Evolutionary conservation across 1,140 invertebrate genomes (phyloP).

Genomic region (Caenorhabditis inopinata): DNA sequence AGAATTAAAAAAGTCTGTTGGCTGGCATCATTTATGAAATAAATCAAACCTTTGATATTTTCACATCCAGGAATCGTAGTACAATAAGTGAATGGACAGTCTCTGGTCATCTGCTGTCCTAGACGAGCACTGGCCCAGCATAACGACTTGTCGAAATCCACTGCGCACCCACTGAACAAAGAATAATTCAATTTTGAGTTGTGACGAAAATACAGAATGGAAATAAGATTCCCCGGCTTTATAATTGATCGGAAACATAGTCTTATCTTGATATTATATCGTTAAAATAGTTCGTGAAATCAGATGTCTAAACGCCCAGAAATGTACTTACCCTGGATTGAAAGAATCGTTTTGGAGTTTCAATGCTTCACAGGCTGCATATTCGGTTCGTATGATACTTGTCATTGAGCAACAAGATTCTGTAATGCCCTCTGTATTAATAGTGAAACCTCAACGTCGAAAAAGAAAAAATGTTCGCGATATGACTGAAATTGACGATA

Average conservation of each 20-base stretch:
- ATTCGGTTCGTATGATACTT: slow-evolving; percentile 35
- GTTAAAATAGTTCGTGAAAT: too few relatives aligned
- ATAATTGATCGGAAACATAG: too few relatives aligned
- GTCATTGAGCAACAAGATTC: slow-evolving; percentile 28
- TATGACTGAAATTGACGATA: slow-evolving; percentile 15
- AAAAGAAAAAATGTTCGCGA: not conserved
- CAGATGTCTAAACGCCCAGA: not conserved
- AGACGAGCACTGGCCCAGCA: slow-evolving; percentile 58
- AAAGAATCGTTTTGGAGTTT: not conserved
- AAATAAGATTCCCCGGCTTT: too few relatives aligned
- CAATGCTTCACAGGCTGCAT: slow-evolving; percentile 15
- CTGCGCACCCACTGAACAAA: slow-evolving; percentile 46
- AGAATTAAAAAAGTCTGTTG: too few relatives aligned
- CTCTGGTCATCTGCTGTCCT: slow-evolving; percentile 52
- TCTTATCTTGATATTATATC: too few relatives aligned
- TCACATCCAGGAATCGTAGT: slow-evolving; percentile 59
- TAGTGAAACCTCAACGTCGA: not conserved
- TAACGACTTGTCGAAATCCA: slow-evolving; percentile 56
- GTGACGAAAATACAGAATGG: not conserved
- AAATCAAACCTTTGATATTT: slow-evolving; percentile 51
- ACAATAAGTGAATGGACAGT: slow-evolving; percentile 63
- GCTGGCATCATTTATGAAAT: too few relatives aligned
- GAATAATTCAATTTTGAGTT: not conserved
- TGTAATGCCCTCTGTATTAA: not conserved
- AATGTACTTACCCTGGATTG: not conserved